A percentile compares a stretch with the other conserved stretches of the same genome.
phyloP scores from a whole-genome alignment of 2,113 vertebrate genomes.

The Ceyx cyanopectus region DNA sequence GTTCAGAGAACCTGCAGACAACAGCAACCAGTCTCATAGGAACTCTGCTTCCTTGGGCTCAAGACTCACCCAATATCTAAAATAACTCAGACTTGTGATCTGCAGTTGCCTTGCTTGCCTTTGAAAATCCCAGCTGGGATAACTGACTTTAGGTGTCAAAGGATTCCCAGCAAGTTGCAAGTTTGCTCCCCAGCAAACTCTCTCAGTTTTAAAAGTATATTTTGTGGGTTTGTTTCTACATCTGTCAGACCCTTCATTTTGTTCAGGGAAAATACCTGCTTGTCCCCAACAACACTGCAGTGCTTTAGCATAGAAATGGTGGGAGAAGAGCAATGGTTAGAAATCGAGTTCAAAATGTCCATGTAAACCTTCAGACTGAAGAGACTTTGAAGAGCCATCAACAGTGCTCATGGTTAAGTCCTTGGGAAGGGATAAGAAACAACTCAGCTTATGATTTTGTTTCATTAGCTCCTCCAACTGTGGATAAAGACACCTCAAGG shows the following conservation, averaged over 20 bases:
- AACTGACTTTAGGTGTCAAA: not conserved
- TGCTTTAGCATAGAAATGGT: not conserved
- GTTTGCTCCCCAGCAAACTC: not conserved
- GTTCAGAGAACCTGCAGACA: not conserved
- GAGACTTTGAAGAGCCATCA: not conserved
- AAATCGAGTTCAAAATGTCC: not conserved
- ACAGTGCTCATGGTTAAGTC: not conserved
- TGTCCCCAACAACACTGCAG: not conserved
- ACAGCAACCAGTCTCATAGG: rapidly evolving
- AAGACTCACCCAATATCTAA: not conserved
- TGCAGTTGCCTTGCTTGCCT: not conserved
- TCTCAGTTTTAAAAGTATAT: not conserved
- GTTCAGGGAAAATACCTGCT: not conserved
- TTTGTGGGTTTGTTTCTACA: not conserved
- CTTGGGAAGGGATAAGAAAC: not conserved
- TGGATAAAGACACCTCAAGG: not conserved
- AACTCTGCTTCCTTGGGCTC: not conserved
- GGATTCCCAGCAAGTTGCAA: not conserved
- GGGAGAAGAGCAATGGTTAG: not conserved
- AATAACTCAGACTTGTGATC: not conserved
- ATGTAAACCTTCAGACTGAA: not conserved
- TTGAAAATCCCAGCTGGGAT: not conserved
- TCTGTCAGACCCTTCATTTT: not conserved
- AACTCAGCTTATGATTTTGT: not conserved
- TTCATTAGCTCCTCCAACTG: not conserved